Evolutionary conservation across 2,888 invertebrate genomes (phyloP).

Genomic region (Polydrusus pterygomalis): DNA sequence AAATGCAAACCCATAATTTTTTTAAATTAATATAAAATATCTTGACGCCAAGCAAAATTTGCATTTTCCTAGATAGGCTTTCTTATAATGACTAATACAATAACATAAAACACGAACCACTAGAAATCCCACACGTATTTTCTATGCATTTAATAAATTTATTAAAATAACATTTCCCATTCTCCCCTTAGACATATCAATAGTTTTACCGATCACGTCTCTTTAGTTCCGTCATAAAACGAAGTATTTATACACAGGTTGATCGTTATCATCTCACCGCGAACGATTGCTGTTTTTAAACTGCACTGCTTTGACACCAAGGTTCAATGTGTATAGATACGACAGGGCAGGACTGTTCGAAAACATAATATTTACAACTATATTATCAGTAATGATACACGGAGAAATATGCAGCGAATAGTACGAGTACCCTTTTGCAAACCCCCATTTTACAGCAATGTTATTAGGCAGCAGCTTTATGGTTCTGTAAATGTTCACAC

Average conservation of each 20-base stretch:
- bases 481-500: too few relatives aligned
- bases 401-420: too few relatives aligned
- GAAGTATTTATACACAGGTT: constrained; percentile 44
- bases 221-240: constrained; percentile 52
- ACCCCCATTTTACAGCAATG: too few relatives aligned
- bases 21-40: too few relatives aligned
- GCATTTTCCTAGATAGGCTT: background rate
- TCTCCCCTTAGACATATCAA: constrained; percentile 29
- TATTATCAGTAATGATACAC: too few relatives aligned
- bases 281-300: constrained; percentile 35
- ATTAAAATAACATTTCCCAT: constrained; percentile 41
- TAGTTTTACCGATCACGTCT: constrained; percentile 48
- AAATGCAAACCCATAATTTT: too few relatives aligned
- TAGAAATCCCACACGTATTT: constrained; percentile 43
- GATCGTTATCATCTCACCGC: constrained; percentile 43
- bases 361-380: too few relatives aligned
- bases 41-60: too few relatives aligned
- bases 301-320: constrained; percentile 18
- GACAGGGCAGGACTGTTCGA: constrained; percentile 1
- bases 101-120: constrained; percentile 21
- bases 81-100: constrained; percentile 37
- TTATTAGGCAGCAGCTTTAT: too few relatives aligned
- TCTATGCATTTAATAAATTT: constrained; percentile 40
- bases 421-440: too few relatives aligned
- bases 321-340: constrained; percentile 21